Evolutionary conservation across 2,113 vertebrate genomes (phyloP).

Genomic region (Bostrychus sinensis): DNA sequence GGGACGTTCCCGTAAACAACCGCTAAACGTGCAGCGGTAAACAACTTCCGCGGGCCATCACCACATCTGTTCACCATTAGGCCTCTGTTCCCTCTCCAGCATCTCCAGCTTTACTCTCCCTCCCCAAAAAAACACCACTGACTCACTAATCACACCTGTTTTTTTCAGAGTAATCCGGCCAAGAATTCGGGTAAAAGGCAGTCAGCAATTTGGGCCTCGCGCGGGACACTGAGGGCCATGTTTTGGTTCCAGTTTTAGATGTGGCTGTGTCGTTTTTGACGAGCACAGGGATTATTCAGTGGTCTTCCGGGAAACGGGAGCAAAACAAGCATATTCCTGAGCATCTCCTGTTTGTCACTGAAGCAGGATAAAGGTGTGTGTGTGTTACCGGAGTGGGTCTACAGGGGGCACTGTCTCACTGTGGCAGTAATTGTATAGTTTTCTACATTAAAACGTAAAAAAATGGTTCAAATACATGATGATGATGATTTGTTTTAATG

Average conservation of each 20-base stretch:
- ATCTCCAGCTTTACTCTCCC: conserved; percentile 11
- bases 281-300: conserved; percentile 11
- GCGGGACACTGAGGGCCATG: neutral
- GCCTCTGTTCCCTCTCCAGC: neutral
- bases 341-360: conserved; percentile 25
- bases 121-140: conserved; percentile 18
- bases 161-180: conserved; percentile 7
- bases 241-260: conserved; percentile 15
- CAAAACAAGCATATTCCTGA: conserved; percentile 33
- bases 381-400: neutral
- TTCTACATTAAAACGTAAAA: no score
- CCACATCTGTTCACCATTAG: conserved; percentile 49
- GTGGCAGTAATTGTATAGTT: neutral
- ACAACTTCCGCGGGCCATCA: conserved; percentile 36
- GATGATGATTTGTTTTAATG: no score
- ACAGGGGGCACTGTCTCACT: conserved; percentile 36
- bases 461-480: no score
- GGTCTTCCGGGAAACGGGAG: conserved; percentile 48
- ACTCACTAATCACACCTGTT: conserved; percentile 52
- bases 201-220: conserved; percentile 31
- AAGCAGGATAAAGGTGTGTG: neutral
- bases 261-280: conserved; percentile 23
- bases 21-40: conserved; percentile 21
- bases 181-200: conserved; percentile 5
- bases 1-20: conserved; percentile 46